Evolutionary conservation across 1,140 invertebrate genomes (phyloP), one percentile per base, ranked within the genome.

Genomic region (Danaus melanippus): DNA sequence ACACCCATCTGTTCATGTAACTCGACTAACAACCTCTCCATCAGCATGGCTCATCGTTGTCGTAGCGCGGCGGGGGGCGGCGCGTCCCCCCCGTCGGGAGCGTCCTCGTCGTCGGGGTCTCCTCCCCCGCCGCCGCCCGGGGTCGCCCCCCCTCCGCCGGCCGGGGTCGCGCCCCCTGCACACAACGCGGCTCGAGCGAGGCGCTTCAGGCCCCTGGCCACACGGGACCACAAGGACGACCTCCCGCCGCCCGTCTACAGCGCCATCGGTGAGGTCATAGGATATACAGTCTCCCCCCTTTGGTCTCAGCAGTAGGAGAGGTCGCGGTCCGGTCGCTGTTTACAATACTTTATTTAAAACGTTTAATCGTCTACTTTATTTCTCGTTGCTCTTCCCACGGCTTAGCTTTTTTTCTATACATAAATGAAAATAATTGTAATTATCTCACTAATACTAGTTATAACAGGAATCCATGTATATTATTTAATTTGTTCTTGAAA

Each of bases 121-220:
- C 66, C 67, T n/a, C 67, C 67, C 8, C 66, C 62, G 15, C 50
- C 66, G 40, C 66, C 60, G 53, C 62, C 53, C 12, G 50, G 39
- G 10, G 61, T 58, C 45, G 60, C 56, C 11, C 42, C 58, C 32
- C 59, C 56, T 21, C 59, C 60, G 48, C 52, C 51, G 58, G 48
- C 53, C 11, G 49, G 53, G 40, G 44, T 47, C 15, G 50, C 54
- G n/a, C 61, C 62, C 9, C 62, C 67, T 10, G 53, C 53, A 5
- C 75, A 76, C 59, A 80, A 80, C 66, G 73, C 77, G 4, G 77
- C 77, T 8, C 59, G 78, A 12, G 70, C 76, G 12, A 48, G 75
- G 0, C 74, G 78, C 60, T 81, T 78, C 67, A 59, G 79, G 0
- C 75, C 79, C 50, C 46, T 32, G 17, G 21, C 21, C 21, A 8